Percentiles rank a stretch among this genome's conserved stretches.
Evolutionary conservation across 2,888 invertebrate genomes (phyloP).

Genomic region (Drosophila mimica): DNA sequence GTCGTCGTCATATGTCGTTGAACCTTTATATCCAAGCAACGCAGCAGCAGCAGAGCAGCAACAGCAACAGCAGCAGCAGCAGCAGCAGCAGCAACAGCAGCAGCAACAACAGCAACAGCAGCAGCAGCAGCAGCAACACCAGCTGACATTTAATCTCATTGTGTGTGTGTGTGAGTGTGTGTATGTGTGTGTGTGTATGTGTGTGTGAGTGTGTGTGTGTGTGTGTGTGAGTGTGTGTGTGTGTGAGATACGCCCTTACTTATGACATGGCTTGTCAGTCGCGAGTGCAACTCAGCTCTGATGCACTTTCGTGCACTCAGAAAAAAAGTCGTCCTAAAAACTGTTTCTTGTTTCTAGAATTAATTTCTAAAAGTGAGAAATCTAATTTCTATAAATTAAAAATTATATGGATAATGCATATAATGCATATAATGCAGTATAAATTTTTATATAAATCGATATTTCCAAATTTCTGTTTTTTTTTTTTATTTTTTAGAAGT

Average conservation of each 20-base stretch:
- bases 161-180: constrained; percentile 16
- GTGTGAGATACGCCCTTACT: constrained; percentile 16
- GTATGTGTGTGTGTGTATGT: constrained; percentile 11
- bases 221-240: constrained; percentile 10
- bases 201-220: constrained; percentile 23
- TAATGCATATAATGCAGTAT: too few species aligned
- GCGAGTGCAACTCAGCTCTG: constrained; percentile 13
- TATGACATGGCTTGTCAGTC: constrained; percentile 30
- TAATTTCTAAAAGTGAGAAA: background rate
- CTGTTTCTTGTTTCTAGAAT: background rate
- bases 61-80: too few species aligned
- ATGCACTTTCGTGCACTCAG: constrained; percentile 8
- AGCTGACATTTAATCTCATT: constrained; percentile 74
- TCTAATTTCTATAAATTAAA: background rate
- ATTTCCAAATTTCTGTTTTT: background rate
- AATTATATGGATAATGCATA: background rate
- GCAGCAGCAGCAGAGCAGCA: background rate
- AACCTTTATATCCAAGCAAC: constrained; percentile 50
- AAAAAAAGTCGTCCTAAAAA: background rate
- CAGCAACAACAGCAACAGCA: constrained; percentile 4
- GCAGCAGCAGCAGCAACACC: constrained; percentile 6
- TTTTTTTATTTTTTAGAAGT: background rate
- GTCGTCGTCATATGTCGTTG: constrained; percentile 70
- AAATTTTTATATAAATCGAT: background rate
- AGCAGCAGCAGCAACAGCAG: background rate